These are phyloP conservation scores for Emmelina monodactyla DNA, from an alignment of 2,888 invertebrate genomes.

Conservation along the genomic window DNA sequence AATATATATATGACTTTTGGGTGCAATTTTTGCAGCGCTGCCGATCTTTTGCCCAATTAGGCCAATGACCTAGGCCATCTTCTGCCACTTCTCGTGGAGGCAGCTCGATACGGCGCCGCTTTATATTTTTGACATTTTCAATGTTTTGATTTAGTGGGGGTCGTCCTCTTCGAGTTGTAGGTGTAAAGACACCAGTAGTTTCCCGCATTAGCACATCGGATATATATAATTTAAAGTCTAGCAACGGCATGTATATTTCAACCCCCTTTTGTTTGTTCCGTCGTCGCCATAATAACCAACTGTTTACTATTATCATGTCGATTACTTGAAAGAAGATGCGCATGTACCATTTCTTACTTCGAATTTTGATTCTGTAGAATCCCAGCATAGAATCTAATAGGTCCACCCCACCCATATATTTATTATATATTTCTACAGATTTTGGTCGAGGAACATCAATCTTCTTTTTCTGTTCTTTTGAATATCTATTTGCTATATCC, in stretches of 20 bases:
- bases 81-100: conserved; percentile 10
- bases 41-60: conserved; percentile 10
- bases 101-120: conserved; percentile 1
- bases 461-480: conserved; percentile 15
- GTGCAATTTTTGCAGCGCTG: conserved; percentile 12
- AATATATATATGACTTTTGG: conserved; percentile 10
- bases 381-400: conserved; percentile 19
- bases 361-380: conserved; percentile 20
- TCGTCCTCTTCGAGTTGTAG: conserved; percentile 2
- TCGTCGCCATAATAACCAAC: conserved; percentile 18
- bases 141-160: not conserved
- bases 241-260: conserved; percentile 10
- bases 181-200: conserved; percentile 7
- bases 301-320: conserved; percentile 17
- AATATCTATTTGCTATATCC: no score
- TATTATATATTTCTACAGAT: conserved; percentile 15
- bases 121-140: no score
- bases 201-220: conserved; percentile 9
- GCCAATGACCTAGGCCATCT: conserved; percentile 13
- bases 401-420: conserved; percentile 21
- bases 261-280: conserved; percentile 14
- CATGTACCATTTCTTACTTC: conserved; percentile 20
- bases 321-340: conserved; percentile 20
- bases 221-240: conserved; percentile 10
- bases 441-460: conserved; percentile 18